Base-by-base conservation (phyloP, 92 coral and sea anemone genomes). In the Epizoanthus illoricatus region DNA sequence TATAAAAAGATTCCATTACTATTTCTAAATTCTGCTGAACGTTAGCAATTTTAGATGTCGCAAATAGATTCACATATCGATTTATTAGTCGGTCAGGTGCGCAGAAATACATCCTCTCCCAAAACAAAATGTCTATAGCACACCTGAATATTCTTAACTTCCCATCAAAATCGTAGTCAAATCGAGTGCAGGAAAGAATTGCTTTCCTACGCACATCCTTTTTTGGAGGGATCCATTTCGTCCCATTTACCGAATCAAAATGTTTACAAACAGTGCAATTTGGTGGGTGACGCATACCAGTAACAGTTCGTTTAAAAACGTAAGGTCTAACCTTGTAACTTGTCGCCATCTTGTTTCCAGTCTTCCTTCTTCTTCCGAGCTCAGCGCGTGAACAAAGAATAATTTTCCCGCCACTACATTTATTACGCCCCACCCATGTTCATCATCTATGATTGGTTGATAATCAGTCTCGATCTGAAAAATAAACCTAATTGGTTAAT, bases 1-100 rank as follows among this genome's bases (percentile, higher is more conserved):
- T 81, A 15, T 16, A 67, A 81, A 81, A 81, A 81, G 85, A 43
- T 81, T 81, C 85, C 65, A 67, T 67, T 67, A 81, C 76, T 81
- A 81, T 21, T 81, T 67, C 76, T 68, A 81, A 23, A 67, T 67
- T 81, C 19, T 81, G 85, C 41, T 81, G 85, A 81, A 68, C 85
- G 61, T 81, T 41, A 67, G 76, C 76, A 20, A 81, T 81, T 81
- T 67, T 68, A 67, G 85, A 81, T 67, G 19, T 67, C 19, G 85
- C 85, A 81, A 81, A 81, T 81, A 13, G 11, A 18, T 81, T 45
- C 85, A 81, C 85, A 81, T 81, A 67, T 81, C 76, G 76, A 19
- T 67, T 81, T 49, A 80, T 20, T 9, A 80, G 84, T 80, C 84
- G 84, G 75, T 80, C 84, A 80, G 76, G 84, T 80, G 84, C 84